phyloP scores from a whole-genome alignment of 2,113 vertebrate genomes.

The Brienomyrus brachyistius region DNA sequence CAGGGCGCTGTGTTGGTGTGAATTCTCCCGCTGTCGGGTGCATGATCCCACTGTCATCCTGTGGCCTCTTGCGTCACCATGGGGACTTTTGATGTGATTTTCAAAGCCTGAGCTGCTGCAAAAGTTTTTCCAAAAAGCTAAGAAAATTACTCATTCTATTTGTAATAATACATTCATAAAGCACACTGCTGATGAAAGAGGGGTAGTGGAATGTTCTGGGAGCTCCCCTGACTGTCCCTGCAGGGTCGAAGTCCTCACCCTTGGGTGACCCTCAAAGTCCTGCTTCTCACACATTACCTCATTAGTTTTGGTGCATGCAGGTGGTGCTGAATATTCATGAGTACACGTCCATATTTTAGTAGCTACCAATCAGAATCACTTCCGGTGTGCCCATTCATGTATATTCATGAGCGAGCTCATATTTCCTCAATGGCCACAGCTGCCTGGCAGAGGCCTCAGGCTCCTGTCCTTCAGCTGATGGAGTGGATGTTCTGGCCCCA shows the following conservation, averaged over 20 bases:
- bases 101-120: not conserved
- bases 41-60: not conserved
- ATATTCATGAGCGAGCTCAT: not conserved
- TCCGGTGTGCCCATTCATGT: not conserved
- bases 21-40: not conserved
- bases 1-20: not conserved
- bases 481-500: not conserved
- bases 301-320: not conserved
- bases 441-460: not conserved
- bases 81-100: not conserved
- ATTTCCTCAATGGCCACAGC: not conserved
- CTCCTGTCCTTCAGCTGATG: not conserved
- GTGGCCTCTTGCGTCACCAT: not conserved
- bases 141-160: not conserved
- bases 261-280: not conserved
- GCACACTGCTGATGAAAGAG: not conserved
- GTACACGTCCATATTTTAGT: not conserved
- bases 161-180: not conserved
- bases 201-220: not conserved
- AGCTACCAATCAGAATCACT: not conserved
- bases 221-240: not conserved
- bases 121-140: not conserved
- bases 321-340: not conserved
- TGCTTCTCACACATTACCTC: not conserved
- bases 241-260: not conserved